phyloP scores from a whole-genome alignment of 2,888 invertebrate species.

The Sphaeridia pumilis region DNA sequence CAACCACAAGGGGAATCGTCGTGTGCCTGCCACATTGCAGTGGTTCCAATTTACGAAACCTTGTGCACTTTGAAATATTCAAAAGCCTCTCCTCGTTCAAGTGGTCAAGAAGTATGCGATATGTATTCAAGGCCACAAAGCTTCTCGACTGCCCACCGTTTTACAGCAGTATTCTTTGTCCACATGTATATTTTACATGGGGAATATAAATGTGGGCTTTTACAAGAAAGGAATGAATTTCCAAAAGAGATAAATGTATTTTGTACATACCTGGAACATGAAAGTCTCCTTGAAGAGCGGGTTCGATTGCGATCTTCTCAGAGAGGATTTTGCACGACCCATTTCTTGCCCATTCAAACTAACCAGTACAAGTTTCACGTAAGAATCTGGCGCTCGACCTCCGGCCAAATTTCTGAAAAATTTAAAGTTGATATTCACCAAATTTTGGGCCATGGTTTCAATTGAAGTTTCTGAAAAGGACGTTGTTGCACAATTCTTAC shows the following conservation, averaged over 20 bases:
- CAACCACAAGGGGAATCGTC: too few relatives aligned
- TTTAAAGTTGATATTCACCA: too few relatives aligned
- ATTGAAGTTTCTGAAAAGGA: too few relatives aligned
- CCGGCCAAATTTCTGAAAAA: constrained; percentile 58
- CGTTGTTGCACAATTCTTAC: constrained; percentile 38
- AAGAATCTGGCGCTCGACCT: constrained; percentile 79
- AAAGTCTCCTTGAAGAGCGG: constrained; percentile 92
- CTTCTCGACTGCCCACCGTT: not conserved
- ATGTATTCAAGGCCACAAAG: not conserved
- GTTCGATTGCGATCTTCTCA: constrained; percentile 84
- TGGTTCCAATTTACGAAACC: too few relatives aligned
- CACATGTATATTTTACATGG: not conserved
- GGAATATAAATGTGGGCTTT: too few relatives aligned
- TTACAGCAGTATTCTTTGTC: not conserved
- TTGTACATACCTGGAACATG: constrained; percentile 66
- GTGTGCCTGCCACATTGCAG: too few relatives aligned
- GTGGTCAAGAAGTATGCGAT: not conserved
- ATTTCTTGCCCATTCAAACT: constrained; percentile 89
- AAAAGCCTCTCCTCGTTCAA: too few relatives aligned
- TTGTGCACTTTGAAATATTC: too few relatives aligned
- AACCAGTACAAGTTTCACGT: constrained; percentile 81
- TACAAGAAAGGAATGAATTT: too few relatives aligned
- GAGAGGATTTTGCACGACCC: constrained; percentile 82
- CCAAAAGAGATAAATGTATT: not conserved
- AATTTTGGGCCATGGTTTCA: too few relatives aligned